Percentiles rank a stretch among this genome's conserved stretches.
These are phyloP conservation scores for Muscicapa comitata DNA, from an alignment of 2,797 vertebrate species.

Conservation along the genomic window DNA sequence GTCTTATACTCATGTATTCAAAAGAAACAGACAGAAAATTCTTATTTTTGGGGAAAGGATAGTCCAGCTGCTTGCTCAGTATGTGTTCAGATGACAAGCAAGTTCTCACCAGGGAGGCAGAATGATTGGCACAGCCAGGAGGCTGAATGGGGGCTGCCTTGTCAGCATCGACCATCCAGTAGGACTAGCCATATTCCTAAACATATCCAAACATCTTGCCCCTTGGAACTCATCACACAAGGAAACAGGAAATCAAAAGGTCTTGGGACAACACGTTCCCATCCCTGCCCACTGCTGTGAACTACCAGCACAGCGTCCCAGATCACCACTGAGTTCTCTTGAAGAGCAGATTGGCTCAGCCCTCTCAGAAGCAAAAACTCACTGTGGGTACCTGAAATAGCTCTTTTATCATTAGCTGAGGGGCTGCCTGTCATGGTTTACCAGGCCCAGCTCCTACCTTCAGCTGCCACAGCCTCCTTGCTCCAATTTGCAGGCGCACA, in stretches of 20 bases:
- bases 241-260: not conserved
- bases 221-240: rapidly evolving
- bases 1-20: not conserved
- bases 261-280: rapidly evolving
- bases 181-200: not conserved
- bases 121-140: not conserved
- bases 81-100: not conserved
- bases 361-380: not conserved
- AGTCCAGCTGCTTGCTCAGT: not conserved
- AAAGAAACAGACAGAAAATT: not conserved
- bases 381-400: not conserved
- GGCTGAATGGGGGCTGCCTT: not conserved
- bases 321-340: not conserved
- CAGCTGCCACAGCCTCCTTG: not conserved
- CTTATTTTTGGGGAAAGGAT: not conserved
- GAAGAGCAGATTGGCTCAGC: not conserved
- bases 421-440: not conserved
- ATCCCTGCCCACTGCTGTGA: rapidly evolving
- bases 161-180: rapidly evolving
- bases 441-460: not conserved
- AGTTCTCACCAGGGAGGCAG: not conserved
- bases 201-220: not conserved
- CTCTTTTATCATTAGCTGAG: not conserved
- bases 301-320: rapidly evolving
- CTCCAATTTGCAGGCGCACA: not conserved